Evolutionary conservation across 2,888 invertebrate species (phyloP).

Genomic region (Thecocarcelia acutangulata): DNA sequence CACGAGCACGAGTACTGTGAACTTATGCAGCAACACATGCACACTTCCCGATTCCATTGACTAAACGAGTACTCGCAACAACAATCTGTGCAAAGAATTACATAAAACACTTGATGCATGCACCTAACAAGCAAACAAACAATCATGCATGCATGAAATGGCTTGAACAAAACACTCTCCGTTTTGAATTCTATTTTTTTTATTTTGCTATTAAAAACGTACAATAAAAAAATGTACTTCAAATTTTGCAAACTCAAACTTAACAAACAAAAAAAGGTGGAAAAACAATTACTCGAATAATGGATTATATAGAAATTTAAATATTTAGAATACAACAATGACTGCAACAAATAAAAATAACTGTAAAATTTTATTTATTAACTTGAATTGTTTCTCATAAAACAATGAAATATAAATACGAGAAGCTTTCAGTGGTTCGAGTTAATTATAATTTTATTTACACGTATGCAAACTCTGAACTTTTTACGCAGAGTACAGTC

Average conservation of each 20-base stretch:
- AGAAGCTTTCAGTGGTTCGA: too few relatives aligned
- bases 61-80: not conserved
- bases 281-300: too few relatives aligned
- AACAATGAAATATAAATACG: too few relatives aligned
- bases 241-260: slow-evolving; percentile 15
- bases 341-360: slow-evolving; percentile 6
- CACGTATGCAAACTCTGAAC: too few relatives aligned
- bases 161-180: slow-evolving; percentile 8
- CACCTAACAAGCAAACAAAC: not conserved
- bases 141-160: slow-evolving; percentile 42
- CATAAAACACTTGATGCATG: slow-evolving; percentile 3
- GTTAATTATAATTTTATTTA: too few relatives aligned
- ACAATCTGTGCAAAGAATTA: not conserved
- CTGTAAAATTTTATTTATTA: too few relatives aligned
- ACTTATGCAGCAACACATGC: too few relatives aligned
- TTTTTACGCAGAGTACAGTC: too few relatives aligned
- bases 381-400: too few relatives aligned
- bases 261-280: not conserved
- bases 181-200: slow-evolving; percentile 15
- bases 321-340: not conserved
- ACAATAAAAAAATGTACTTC: slow-evolving; percentile 3
- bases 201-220: not conserved
- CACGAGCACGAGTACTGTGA: too few relatives aligned
- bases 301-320: not conserved
- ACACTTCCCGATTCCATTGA: too few relatives aligned